Evolutionary conservation across 2,113 vertebrate genomes (phyloP).

Genomic region (Dasyprocta punctata): DNA sequence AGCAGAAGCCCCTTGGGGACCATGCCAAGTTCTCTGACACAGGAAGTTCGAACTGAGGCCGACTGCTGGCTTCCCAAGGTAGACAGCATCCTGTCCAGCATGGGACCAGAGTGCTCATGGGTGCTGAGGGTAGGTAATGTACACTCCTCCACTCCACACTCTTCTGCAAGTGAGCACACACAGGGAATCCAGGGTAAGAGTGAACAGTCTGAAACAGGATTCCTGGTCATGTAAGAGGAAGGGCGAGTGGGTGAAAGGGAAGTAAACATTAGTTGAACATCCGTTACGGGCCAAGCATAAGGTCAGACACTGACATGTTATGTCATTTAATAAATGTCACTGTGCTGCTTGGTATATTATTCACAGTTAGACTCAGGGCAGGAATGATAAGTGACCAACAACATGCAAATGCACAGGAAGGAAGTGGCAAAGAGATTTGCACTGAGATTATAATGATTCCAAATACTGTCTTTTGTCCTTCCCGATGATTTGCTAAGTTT

Average conservation of each 20-base stretch:
- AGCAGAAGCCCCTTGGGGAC: background rate
- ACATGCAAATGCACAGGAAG: background rate
- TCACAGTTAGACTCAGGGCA: background rate
- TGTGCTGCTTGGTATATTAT: background rate
- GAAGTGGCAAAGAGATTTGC: background rate
- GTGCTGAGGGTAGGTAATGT: accelerated
- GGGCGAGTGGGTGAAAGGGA: background rate
- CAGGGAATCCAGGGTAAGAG: background rate
- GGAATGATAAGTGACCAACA: background rate
- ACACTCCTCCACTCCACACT: background rate
- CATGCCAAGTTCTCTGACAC: background rate
- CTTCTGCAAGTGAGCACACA: background rate
- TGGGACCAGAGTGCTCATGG: background rate
- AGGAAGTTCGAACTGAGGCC: background rate
- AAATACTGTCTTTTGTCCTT: background rate
- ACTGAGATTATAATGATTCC: background rate
- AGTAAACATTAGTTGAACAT: background rate
- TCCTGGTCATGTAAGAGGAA: background rate
- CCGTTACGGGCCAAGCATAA: background rate
- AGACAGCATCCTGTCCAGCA: no score
- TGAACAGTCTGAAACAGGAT: background rate
- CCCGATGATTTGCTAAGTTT: background rate
- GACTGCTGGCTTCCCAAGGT: background rate
- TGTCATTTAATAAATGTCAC: background rate
- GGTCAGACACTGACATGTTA: background rate